Evolutionary conservation across 2,888 invertebrate genomes (phyloP), one percentile per base, ranked within the genome.

Genomic region (Oscheius onirici): DNA sequence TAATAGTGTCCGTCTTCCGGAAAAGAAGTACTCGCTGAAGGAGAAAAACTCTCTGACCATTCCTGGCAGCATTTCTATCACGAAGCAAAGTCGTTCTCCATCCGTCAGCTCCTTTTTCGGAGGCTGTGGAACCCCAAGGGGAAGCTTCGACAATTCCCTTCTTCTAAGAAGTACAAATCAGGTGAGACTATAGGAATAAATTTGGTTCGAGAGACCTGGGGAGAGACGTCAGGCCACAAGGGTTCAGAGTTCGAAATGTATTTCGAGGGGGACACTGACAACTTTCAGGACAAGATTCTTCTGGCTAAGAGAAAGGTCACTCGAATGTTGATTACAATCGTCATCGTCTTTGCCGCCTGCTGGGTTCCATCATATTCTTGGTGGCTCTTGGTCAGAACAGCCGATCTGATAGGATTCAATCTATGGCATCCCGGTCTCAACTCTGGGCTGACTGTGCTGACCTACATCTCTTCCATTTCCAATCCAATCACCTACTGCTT

Each of bases 401-500:
- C 77, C 52, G 82, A 82, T 65, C 66, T 79, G 20, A 70, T 80
- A 74, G 74, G 71, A 1, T 66, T 72, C 5, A 72, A 74, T 41
- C 65, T 80, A 24, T 82, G 80, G 80, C 75, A 82, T 52, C 61
- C 77, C 17, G 74, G 75, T 13, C 72, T 82, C 55, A 82, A 82
- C 72, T 77, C 77, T 6, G 70, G 72, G 40, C 69, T 82, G 20
- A 82, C 82, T 22, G 74, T 80, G 46, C 69, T 82, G 46, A 82
- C 82, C 24, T 82, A 82, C 72, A 68, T 82, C 63, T 79, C 79
- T 20, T 81, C 82, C 2, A 58, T 81, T 61, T 78, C 82, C 17
- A 95, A 95, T 87, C 94, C 94, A 0, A 93, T 94, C 83, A 94
- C 94, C 0, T 95, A 94, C 88, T 94, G 94, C 89, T 94, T 95